A percentile compares a stretch with the other conserved stretches of the same genome.
These are phyloP conservation scores for Oenanthe oenanthe DNA, from an alignment of 2,113 vertebrate species.

Conservation along the genomic window DNA sequence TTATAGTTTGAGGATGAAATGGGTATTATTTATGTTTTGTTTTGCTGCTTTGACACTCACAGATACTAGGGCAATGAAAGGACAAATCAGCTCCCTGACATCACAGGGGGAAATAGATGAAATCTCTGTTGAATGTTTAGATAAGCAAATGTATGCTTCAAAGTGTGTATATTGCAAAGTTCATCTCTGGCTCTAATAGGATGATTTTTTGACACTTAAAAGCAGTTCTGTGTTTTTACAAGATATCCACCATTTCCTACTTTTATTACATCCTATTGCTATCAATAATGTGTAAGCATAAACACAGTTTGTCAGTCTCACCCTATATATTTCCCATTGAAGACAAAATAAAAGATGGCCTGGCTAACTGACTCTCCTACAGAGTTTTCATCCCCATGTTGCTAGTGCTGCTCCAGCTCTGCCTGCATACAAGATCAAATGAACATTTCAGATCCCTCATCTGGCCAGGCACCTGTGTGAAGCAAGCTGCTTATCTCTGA, in stretches of 20 bases:
- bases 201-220: background rate
- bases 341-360: background rate
- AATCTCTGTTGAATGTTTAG: constrained; percentile 15
- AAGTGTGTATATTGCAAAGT: background rate
- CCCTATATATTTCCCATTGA: background rate
- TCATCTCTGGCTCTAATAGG: background rate
- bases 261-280: background rate
- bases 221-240: background rate
- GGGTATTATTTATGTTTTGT: background rate
- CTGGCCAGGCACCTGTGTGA: background rate
- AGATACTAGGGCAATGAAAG: background rate
- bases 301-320: background rate
- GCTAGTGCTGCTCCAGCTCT: background rate
- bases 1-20: background rate
- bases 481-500: background rate
- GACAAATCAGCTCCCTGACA: background rate
- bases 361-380: background rate
- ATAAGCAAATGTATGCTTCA: background rate
- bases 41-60: background rate
- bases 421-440: background rate
- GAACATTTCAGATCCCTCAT: background rate
- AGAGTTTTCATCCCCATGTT: background rate
- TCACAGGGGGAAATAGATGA: background rate
- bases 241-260: background rate
- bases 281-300: background rate